Conservation (phyloP, 1,140 invertebrate species). For the Sipha flava region DNA sequence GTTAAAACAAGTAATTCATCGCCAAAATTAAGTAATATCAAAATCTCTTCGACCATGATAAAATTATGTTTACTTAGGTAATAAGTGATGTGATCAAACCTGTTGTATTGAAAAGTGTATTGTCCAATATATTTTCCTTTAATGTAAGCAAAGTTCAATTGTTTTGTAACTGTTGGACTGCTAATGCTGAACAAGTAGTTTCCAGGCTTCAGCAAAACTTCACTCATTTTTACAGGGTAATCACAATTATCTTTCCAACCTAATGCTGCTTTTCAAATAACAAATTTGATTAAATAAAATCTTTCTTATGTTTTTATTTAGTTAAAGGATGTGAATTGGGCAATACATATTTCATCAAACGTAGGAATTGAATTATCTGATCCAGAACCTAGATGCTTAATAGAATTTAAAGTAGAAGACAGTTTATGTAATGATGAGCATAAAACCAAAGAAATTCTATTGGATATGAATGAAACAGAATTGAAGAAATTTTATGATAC, state of each 20-base stretch:
- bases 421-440: not conserved
- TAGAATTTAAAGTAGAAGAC: conserved; percentile 23
- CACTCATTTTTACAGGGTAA: not conserved
- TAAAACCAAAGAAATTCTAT: not conserved
- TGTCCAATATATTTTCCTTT: not conserved
- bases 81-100: conserved; percentile 20
- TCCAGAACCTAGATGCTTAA: conserved; percentile 5
- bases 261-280: too few relatives aligned
- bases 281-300: too few relatives aligned
- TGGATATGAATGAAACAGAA: not conserved
- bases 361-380: not conserved
- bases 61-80: not conserved
- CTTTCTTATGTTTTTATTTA: conserved; percentile 4
- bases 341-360: conserved; percentile 16
- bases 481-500: not conserved
- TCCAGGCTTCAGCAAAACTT: conserved; percentile 16
- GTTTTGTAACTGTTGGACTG: conserved; percentile 10
- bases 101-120: not conserved
- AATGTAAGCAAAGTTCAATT: not conserved
- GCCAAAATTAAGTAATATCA: not conserved
- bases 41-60: not conserved
- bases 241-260: too few relatives aligned
- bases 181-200: conserved; percentile 6
- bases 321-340: conserved; percentile 24
- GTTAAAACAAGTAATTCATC: conserved; percentile 15